These are phyloP conservation scores for Machaerirhynchus nigripectus DNA, from an alignment of 2,113 vertebrate genomes.

Conservation along the genomic window DNA sequence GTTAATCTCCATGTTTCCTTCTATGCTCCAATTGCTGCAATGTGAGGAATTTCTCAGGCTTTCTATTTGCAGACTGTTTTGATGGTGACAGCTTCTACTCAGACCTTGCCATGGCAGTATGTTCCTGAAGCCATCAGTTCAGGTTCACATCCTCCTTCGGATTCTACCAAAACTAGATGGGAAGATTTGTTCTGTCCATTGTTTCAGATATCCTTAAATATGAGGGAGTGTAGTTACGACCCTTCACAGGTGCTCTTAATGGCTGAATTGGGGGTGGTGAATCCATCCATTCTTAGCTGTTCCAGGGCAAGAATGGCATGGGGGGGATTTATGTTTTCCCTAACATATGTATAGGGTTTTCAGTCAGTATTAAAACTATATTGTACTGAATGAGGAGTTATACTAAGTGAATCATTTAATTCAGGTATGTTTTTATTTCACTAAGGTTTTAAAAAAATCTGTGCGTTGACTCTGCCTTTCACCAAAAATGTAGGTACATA, in stretches of 20 bases:
- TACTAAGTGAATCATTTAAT: neutral
- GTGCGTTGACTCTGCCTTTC: neutral
- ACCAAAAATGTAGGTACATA: neutral
- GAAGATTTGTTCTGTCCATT: neutral
- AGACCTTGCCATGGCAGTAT: neutral
- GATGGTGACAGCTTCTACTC: neutral
- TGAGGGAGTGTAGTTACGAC: rapidly evolving
- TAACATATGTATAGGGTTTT: neutral
- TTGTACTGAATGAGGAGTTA: neutral
- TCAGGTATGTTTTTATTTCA: neutral
- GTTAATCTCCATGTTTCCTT: neutral
- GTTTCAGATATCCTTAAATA: neutral
- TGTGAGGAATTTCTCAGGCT: neutral
- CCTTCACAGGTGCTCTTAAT: neutral
- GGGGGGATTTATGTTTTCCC: neutral
- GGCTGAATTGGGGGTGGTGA: neutral
- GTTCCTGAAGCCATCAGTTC: neutral
- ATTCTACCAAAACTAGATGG: neutral
- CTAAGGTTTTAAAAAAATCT: neutral
- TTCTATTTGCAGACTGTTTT: neutral
- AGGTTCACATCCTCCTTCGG: neutral
- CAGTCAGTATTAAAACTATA: neutral
- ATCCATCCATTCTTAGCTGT: neutral
- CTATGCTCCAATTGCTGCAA: neutral
- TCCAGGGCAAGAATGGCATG: neutral